Evolutionary conservation across 2,797 vertebrate genomes (phyloP), one percentile per base, ranked within the genome.

Genomic region (Acanthornis magna): DNA sequence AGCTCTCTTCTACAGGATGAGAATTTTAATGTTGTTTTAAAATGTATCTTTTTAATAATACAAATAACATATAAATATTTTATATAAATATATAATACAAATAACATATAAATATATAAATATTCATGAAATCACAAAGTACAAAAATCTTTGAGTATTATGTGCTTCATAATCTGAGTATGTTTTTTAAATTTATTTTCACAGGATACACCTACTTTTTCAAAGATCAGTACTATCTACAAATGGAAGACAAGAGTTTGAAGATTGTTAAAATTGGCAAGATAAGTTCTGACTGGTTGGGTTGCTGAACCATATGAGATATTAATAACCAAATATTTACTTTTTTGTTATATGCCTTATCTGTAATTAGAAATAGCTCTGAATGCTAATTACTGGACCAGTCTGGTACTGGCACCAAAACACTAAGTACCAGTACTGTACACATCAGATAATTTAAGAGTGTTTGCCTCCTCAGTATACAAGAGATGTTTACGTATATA

Each of bases 191-290:
- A 38, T 95, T 91, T 96, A 34, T 87, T 87, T 38, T 91, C 72
- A 91, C 97, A 99, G 99, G 99, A 92, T 98, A 99, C 97, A 99
- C 98, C 97, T 99, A 99, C 97, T 99, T 99, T 98, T 99, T 99
- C 98, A 99, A 99, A 98, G 99, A 98, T 72, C 97, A 98, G 88
- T 99, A 99, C 97, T 99, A 99, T 96, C 98, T 99, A 97, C 99
- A 99, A 98, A 96, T 99, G 98, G 99, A 99, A 93, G 99, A 99
- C 98, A 98, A 98, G 95, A 99, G 98, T 97, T 97, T 99, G 98
- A 99, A 99, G 98, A 99, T 99, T 10, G 98, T 99, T 90, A 99
- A 99, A 98, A 97, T 99, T 54, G 99, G 99, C 62, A 98, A 99
- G 97, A 98, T 99, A 97, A 99, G 98, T 97, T 98, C 98, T 51